phyloP scores from a whole-genome alignment of 2,888 invertebrate genomes.

The Pteria penguin region DNA sequence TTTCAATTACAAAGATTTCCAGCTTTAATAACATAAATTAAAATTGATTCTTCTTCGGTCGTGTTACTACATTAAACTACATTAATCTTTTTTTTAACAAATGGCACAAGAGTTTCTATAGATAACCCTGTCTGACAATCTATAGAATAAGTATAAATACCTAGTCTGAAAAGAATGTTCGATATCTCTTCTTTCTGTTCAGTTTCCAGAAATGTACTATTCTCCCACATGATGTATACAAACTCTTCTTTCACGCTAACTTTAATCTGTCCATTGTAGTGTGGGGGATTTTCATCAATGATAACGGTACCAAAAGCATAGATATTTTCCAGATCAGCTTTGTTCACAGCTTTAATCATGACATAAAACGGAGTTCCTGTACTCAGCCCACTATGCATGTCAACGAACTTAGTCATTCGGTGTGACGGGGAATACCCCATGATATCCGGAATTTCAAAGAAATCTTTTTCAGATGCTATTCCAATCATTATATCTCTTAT shows the following conservation, averaged over 20 bases:
- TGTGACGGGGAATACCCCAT: background rate
- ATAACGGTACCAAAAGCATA: conserved; percentile 50
- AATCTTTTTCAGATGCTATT: background rate
- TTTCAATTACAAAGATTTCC: too few relatives aligned
- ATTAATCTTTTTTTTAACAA: too few relatives aligned
- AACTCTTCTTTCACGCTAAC: conserved; percentile 21
- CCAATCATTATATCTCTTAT: background rate
- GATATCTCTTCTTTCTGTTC: background rate
- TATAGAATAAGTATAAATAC: background rate
- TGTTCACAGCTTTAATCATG: conserved; percentile 50
- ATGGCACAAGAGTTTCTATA: too few relatives aligned
- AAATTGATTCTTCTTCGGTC: too few relatives aligned
- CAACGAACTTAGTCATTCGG: background rate
- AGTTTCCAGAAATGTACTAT: conserved; percentile 13
- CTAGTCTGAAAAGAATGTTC: background rate
- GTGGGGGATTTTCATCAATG: conserved; percentile 58
- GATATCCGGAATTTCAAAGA: background rate
- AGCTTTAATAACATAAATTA: too few relatives aligned
- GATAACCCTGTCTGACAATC: too few relatives aligned
- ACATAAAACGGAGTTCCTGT: conserved; percentile 45
- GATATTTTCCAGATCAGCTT: conserved; percentile 45
- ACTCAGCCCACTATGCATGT: conserved; percentile 45
- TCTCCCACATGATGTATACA: conserved; percentile 46
- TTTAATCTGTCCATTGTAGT: conserved; percentile 9
- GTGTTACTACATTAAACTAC: too few relatives aligned